Conservation (phyloP, 2,113 vertebrate species). For the Diphyllodes magnificus region DNA sequence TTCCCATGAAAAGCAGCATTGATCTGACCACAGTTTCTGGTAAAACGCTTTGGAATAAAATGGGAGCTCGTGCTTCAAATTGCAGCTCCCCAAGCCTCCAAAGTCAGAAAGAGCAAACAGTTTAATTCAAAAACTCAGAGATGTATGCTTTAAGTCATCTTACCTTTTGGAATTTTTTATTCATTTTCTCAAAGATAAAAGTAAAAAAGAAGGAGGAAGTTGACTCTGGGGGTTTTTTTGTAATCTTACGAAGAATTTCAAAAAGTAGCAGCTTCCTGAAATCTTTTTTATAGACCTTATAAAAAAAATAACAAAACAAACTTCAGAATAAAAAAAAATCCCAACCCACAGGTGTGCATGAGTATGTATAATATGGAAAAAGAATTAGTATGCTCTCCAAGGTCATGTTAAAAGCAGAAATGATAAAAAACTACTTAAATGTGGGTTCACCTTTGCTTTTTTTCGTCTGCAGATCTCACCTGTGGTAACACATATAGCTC, state of each 20-base stretch:
- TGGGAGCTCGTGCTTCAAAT: not conserved
- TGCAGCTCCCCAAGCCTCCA: not conserved
- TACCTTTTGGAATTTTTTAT: not conserved
- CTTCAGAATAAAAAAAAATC: not conserved
- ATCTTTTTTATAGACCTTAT: not conserved
- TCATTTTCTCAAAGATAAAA: not conserved
- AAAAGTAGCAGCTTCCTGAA: not conserved
- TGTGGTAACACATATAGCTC: not conserved
- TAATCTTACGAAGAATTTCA: not conserved
- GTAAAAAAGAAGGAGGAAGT: not conserved
- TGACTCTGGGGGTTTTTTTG: fast-evolving
- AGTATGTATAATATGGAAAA: not conserved
- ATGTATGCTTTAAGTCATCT: not conserved
- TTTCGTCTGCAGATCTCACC: not conserved
- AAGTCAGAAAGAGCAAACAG: not conserved
- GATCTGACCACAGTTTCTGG: not conserved
- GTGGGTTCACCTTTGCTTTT: not conserved
- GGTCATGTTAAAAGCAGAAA: not conserved
- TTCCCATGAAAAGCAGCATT: not conserved
- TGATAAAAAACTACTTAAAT: not conserved
- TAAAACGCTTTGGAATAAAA: not conserved
- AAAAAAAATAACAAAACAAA: not conserved
- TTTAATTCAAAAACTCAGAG: not conserved
- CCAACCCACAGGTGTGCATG: not conserved
- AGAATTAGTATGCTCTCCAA: not conserved